Evolutionary conservation across 2,113 vertebrate species (phyloP), one percentile per base, ranked within the genome.

Genomic region (Anarrhichthys ocellatus): DNA sequence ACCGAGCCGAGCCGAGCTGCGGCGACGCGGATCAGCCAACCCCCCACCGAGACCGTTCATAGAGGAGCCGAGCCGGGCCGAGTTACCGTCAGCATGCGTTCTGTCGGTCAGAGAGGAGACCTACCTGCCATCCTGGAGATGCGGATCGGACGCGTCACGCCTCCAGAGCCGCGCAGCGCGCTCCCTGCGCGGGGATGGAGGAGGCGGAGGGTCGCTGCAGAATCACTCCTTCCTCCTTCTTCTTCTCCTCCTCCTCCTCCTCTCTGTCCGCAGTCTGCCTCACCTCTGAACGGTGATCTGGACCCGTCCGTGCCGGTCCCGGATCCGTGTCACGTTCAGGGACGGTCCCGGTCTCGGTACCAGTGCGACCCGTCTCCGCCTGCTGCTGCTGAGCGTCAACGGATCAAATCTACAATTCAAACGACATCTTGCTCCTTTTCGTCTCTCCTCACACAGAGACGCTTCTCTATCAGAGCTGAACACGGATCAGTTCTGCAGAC

Each of bases 121-220:
- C 90, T 91, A 95, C 95, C 94, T 94, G 90, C 83, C 94, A 94
- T 95, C 84, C 87, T 84, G 90, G 68, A 90, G 91, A 93, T 92
- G 91, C 83, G 61, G 20, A n/a, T 84, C 82, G 52, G 83, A 71
- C 73, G 85, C 91, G 90, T 91, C 92, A 93, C 90, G 85, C 91
- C 87, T 90, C 92, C 91, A 81, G 24, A 74, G 83, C 83, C 90
- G 84, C 88, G 90, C 92, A 42, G 88, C 87, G 90, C 91, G 89
- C 84, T 85, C 86, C 87, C 81, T 88, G 69, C 78, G 76, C 65
- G 82, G 32, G 42, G 42, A 65, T 58, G 73, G 73, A 74, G 73
- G 87, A 81, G 73, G 86, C 50, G 40, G 82, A 71, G 74, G 72
- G 67, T 72, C 79, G 48, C 86, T 17, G 83, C 59, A 64, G 83